Percentiles rank a stretch among this genome's conserved stretches.
phyloP scores from a whole-genome alignment of 2,113 vertebrate genomes.

The Vombatus ursinus region DNA sequence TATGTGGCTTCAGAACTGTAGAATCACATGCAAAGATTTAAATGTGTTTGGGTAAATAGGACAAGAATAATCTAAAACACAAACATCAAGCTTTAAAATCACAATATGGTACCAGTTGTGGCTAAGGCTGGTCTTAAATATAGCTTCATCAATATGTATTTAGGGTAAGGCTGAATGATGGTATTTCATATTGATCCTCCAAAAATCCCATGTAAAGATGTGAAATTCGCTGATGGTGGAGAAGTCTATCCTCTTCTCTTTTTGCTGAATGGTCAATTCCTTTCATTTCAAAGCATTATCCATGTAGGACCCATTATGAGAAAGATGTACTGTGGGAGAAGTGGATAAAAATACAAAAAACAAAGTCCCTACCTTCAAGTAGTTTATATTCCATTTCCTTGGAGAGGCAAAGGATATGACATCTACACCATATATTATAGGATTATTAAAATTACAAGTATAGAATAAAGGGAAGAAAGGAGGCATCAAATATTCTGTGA shows the following conservation, averaged over 20 bases:
- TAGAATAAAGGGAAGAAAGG: not conserved
- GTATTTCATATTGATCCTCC: not conserved
- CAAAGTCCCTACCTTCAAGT: not conserved
- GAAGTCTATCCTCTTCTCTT: not conserved
- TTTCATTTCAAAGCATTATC: not conserved
- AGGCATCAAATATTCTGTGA: not conserved
- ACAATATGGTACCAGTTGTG: not conserved
- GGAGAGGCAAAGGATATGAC: not conserved
- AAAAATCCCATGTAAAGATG: not conserved
- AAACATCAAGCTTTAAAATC: not conserved
- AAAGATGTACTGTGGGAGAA: not conserved
- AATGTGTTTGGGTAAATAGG: not conserved
- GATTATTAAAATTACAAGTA: not conserved
- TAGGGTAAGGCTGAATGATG: not conserved
- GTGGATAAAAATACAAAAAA: not conserved
- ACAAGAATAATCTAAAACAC: not conserved
- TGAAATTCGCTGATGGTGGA: not conserved
- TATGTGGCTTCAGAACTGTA: not conserved
- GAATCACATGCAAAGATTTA: not conserved
- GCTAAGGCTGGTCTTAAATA: not conserved
- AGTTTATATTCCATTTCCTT: not conserved
- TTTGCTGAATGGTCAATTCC: not conserved
- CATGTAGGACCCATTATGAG: not conserved
- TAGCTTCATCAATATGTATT: not conserved
- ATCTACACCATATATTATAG: not conserved